Conservation (phyloP, 2,888 invertebrate genomes). For the Tanytarsus gracilentus region DNA sequence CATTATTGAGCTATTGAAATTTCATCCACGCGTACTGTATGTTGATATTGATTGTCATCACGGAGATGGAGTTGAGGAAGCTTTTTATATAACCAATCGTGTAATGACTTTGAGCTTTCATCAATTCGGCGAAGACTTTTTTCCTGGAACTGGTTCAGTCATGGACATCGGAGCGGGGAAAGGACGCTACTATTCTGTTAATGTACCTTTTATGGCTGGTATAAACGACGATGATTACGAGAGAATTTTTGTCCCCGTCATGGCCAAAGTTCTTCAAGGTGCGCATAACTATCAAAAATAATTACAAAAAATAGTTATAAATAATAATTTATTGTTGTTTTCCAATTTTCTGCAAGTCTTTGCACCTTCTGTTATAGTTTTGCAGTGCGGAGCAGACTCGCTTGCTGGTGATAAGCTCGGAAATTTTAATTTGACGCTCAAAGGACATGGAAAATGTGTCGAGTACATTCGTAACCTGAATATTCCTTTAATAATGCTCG, state of each 20-base stretch:
- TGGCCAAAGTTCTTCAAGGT: neutral
- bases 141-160: neutral
- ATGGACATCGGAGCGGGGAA: neutral
- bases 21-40: neutral
- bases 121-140: neutral
- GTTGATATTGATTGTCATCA: constrained; percentile 11
- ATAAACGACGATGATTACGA: constrained; percentile 1
- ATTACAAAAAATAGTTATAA: too few relatives aligned
- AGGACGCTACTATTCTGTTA: neutral
- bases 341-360: constrained; percentile 2
- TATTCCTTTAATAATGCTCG: constrained; percentile 1
- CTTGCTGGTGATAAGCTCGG: constrained; percentile 5
- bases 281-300: too few relatives aligned
- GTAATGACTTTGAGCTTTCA: constrained; percentile 15
- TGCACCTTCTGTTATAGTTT: neutral
- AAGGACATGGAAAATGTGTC: constrained; percentile 2
- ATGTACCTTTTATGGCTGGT: neutral
- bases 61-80: constrained; percentile 5
- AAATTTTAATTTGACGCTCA: neutral
- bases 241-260: neutral
- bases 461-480: neutral
- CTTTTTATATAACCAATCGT: constrained; percentile 8
- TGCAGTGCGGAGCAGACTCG: constrained; percentile 2
- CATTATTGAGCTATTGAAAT: neutral
- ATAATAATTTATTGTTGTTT: too few relatives aligned